phyloP scores from a whole-genome alignment of 2,113 vertebrate genomes.

The Delphinus delphis region DNA sequence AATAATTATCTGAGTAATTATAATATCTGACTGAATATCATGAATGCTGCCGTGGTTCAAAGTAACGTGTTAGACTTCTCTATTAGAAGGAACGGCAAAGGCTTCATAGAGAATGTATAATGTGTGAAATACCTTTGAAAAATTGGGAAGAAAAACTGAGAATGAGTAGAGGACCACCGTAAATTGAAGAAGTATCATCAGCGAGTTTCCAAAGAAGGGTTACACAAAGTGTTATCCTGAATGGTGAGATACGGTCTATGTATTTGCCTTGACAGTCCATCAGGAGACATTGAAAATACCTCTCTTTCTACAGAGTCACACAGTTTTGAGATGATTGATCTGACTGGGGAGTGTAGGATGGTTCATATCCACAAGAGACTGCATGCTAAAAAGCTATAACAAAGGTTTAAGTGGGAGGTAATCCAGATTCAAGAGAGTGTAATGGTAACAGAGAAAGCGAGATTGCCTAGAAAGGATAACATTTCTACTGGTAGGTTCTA shows the following conservation, averaged over 20 bases:
- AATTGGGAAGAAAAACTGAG: background rate
- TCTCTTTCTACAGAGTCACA: background rate
- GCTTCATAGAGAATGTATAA: background rate
- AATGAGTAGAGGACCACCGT: background rate
- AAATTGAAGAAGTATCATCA: background rate
- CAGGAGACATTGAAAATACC: background rate
- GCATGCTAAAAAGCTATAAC: background rate
- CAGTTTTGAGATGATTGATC: background rate
- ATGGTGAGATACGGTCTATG: background rate
- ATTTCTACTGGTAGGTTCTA: background rate
- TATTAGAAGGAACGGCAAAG: background rate
- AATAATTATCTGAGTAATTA: background rate
- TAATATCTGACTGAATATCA: background rate
- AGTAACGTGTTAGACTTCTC: background rate
- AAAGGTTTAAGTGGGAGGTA: background rate
- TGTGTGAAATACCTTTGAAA: background rate
- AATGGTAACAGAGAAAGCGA: background rate
- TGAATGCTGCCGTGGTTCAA: background rate
- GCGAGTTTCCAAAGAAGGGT: background rate
- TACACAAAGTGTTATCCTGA: background rate
- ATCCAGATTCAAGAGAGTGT: background rate
- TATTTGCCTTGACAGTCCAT: background rate
- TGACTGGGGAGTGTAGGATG: background rate
- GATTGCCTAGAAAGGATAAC: background rate
- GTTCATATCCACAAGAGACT: background rate